A percentile compares a stretch with the other conserved stretches of the same genome.
Evolutionary conservation across 2,113 vertebrate species (phyloP).

Genomic region (Hemicordylus capensis): DNA sequence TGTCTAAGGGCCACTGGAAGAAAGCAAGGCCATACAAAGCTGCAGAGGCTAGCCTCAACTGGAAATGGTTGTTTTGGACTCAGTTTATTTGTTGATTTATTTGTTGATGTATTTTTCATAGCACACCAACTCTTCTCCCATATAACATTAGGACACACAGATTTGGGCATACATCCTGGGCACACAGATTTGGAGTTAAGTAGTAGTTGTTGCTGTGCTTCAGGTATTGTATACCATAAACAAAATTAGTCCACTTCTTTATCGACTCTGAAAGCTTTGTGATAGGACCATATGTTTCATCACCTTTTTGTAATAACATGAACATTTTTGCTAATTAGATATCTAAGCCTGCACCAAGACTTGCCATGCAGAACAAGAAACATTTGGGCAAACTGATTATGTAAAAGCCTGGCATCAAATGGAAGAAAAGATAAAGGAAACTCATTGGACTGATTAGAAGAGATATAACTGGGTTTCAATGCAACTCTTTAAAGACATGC

Average conservation of each 20-base stretch:
- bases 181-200: neutral
- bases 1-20: too few species aligned
- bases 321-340: neutral
- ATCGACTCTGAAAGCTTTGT: neutral
- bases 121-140: neutral
- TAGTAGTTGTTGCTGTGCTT: neutral
- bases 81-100: too few species aligned
- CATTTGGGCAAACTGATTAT: neutral
- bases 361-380: neutral
- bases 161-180: too few species aligned
- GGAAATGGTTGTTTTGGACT: too few species aligned
- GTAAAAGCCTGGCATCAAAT: neutral
- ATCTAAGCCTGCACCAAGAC: neutral
- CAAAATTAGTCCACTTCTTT: neutral
- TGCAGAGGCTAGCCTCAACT: too few species aligned
- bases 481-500: constrained; percentile 4
- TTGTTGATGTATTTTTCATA: neutral
- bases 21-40: too few species aligned
- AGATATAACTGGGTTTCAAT: constrained; percentile 11
- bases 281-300: neutral
- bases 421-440: constrained; percentile 1
- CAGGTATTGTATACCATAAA: neutral
- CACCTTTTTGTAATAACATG: neutral
- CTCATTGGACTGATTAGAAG: constrained; percentile 26
- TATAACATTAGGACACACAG: neutral